phyloP scores from a whole-genome alignment of 37 sponge, comb jelly and placozoan genomes.

The Petrosia ficiformis region DNA sequence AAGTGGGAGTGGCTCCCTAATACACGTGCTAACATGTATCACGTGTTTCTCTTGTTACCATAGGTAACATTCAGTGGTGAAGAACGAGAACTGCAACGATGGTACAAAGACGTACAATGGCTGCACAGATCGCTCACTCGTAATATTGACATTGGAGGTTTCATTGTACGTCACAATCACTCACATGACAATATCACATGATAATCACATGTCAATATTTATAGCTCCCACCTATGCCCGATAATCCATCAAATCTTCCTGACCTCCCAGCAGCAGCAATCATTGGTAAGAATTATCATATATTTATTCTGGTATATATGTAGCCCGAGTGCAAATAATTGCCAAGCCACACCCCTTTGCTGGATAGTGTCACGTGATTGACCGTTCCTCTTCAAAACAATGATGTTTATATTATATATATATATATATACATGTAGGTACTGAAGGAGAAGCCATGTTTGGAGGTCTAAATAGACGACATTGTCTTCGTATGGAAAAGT shows the following conservation, averaged over 20 bases:
- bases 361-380: too few relatives aligned
- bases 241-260: conserved; percentile 32
- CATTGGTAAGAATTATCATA: conserved; percentile 30
- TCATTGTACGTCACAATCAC: conserved; percentile 38
- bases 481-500: conserved; percentile 46
- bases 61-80: conserved; percentile 36
- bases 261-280: conserved; percentile 17
- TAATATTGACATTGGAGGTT: conserved; percentile 43
- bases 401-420: too few relatives aligned
- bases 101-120: conserved; percentile 61
- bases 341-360: too few relatives aligned
- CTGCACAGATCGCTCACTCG: conserved; percentile 27
- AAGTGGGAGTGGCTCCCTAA: conserved; percentile 24
- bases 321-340: conserved; percentile 31
- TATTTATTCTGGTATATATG: conserved; percentile 26
- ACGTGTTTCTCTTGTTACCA: neutral
- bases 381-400: too few relatives aligned
- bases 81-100: conserved; percentile 12
- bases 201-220: neutral
- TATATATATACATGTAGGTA: conserved; percentile 21
- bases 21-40: neutral
- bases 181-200: neutral
- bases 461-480: conserved; percentile 35
- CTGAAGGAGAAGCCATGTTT: conserved; percentile 32
- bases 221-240: conserved; percentile 51